Percentiles rank a stretch among this genome's conserved stretches.
phyloP scores from a whole-genome alignment of 2,797 vertebrate species.

The Podarcis lilfordi region DNA sequence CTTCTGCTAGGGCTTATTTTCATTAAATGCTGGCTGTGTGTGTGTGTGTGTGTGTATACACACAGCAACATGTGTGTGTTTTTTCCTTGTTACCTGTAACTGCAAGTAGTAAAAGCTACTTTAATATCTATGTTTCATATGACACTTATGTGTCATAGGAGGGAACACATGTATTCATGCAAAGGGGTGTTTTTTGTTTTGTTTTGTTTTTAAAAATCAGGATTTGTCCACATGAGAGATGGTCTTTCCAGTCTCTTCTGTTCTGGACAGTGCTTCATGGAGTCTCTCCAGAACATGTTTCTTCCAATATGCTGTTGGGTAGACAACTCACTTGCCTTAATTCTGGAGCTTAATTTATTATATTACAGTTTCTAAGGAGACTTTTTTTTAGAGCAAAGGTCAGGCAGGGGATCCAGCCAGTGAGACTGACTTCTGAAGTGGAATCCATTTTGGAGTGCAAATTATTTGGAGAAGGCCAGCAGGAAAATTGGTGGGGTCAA shows the following conservation, averaged over 20 bases:
- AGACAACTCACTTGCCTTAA: not conserved
- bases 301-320: not conserved
- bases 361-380: not conserved
- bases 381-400: not conserved
- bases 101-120: conserved; percentile 66
- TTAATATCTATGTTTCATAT: conserved; percentile 57
- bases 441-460: not conserved
- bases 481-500: not conserved
- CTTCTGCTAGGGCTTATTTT: conserved; percentile 58
- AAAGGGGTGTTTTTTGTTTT: conserved; percentile 7
- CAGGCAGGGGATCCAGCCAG: not conserved
- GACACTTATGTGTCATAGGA: conserved; percentile 33
- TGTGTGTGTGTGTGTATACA: too few species aligned
- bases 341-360: not conserved
- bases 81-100: conserved; percentile 67
- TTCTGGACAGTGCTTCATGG: not conserved
- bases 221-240: conserved; percentile 30
- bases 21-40: conserved; percentile 68
- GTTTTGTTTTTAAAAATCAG: conserved; percentile 19
- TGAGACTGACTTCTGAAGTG: not conserved
- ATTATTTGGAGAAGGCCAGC: not conserved
- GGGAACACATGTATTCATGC: conserved; percentile 53
- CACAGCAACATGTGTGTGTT: too few species aligned
- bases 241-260: not conserved
- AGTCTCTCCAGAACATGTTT: not conserved